Conservation (phyloP, 35 echinoderm and acorn worm genomes). For the Acanthaster planci region DNA sequence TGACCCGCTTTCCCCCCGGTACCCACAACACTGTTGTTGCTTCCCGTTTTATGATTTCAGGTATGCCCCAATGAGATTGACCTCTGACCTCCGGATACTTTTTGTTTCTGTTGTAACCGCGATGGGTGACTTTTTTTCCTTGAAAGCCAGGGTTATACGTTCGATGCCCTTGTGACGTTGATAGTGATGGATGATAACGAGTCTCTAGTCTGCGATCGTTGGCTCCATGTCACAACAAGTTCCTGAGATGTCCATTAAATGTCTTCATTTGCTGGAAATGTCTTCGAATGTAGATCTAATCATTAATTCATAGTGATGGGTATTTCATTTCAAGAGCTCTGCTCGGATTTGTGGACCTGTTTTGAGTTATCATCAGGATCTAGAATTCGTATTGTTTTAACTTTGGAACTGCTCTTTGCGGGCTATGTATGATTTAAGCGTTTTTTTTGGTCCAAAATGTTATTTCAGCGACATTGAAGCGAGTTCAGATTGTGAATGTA, state of each 20-base stretch:
- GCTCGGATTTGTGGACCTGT: too few relatives aligned
- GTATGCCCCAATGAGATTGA: constrained; percentile 8
- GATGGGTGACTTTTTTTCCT: background rate
- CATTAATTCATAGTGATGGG: too few relatives aligned
- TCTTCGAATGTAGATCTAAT: too few relatives aligned
- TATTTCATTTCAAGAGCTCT: too few relatives aligned
- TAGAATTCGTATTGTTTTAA: too few relatives aligned
- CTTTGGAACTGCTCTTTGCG: too few relatives aligned
- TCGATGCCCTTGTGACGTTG: background rate
- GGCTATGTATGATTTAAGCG: too few relatives aligned
- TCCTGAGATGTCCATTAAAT: background rate
- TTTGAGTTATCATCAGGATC: too few relatives aligned
- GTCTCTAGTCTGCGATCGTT: background rate
- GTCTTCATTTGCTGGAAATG: constrained; percentile 14
- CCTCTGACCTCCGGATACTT: background rate
- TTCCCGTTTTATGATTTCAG: background rate
- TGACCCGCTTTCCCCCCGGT: background rate
- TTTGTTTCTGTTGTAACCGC: background rate
- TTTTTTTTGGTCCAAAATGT: too few relatives aligned
- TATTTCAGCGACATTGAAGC: too few relatives aligned
- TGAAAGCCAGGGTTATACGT: background rate
- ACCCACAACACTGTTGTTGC: too few relatives aligned
- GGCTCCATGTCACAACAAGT: background rate
- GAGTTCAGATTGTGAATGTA: too few relatives aligned
- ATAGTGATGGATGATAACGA: background rate